Percentiles rank a stretch among this genome's conserved stretches.
phyloP scores from a whole-genome alignment of 2,888 invertebrate species.

The Caenorhabditis sp. region DNA sequence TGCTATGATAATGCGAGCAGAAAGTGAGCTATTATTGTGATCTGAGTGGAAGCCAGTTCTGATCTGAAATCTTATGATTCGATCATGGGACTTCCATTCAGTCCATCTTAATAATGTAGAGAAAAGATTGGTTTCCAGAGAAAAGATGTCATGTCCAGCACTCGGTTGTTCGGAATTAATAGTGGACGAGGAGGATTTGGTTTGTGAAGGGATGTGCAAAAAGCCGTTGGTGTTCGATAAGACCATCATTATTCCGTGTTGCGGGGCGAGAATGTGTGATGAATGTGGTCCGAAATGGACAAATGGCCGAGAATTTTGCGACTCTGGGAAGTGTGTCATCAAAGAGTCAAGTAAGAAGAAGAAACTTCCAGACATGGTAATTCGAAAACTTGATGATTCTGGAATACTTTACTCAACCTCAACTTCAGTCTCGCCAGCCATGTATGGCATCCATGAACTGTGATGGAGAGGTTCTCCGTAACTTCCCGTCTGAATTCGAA shows the following conservation, averaged over 20 bases:
- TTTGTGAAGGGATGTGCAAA: conserved; percentile 72
- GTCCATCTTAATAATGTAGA: no score
- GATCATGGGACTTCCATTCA: not conserved
- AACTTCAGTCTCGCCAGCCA: conserved; percentile 43
- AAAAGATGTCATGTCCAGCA: conserved; percentile 66
- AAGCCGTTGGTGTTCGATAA: conserved; percentile 55
- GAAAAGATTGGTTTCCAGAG: conserved; percentile 48
- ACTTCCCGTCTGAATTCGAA: conserved; percentile 77
- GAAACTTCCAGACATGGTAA: conserved; percentile 40
- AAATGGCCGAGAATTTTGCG: conserved; percentile 58
- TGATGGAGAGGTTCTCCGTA: conserved; percentile 74
- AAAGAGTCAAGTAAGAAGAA: conserved; percentile 59
- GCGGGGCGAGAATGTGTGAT: conserved; percentile 69
- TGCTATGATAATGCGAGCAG: conserved; percentile 65
- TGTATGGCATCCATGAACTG: conserved; percentile 62
- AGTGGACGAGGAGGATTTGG: conserved; percentile 67
- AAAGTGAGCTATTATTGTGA: conserved; percentile 41
- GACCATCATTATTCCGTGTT: conserved; percentile 64
- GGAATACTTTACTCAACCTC: not conserved
- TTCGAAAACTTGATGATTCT: not conserved
- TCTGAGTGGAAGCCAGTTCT: no score
- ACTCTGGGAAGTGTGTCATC: conserved; percentile 63
- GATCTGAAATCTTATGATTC: no score
- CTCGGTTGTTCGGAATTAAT: conserved; percentile 63
- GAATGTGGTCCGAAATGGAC: conserved; percentile 62